Evolutionary conservation across 2,797 vertebrate species (phyloP).

Genomic region (Danio choprae): DNA sequence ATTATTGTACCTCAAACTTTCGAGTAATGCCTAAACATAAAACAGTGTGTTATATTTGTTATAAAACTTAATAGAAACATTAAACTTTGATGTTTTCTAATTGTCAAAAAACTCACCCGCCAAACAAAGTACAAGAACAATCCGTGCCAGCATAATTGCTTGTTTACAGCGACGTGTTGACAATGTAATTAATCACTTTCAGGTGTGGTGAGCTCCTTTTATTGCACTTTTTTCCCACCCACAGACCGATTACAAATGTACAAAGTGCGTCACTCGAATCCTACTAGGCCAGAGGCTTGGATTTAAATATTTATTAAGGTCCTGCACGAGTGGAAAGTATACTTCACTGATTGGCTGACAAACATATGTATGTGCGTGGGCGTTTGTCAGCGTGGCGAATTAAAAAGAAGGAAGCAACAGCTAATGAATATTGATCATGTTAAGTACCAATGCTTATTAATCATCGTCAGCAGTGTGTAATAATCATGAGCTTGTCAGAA

Average conservation of each 20-base stretch:
- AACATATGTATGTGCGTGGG: not conserved
- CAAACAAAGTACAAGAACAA: not conserved
- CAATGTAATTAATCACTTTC: not conserved
- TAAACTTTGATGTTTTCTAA: not conserved
- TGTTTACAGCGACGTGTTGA: not conserved
- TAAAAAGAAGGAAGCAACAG: not conserved
- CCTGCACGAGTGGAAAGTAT: not conserved
- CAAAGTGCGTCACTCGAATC: not conserved
- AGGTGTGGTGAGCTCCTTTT: not conserved
- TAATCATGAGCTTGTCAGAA: not conserved
- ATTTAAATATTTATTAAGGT: not conserved
- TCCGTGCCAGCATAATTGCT: conserved; percentile 7
- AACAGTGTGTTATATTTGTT: not conserved
- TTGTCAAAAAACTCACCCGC: conserved; percentile 22
- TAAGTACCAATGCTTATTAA: too few species aligned
- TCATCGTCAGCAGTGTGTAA: not conserved
- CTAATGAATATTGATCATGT: not conserved
- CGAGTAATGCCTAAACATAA: not conserved
- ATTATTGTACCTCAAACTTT: not conserved
- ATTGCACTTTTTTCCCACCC: conserved; percentile 8
- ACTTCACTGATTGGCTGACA: not conserved
- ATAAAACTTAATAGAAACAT: not conserved
- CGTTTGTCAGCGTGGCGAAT: not conserved
- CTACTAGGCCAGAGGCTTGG: not conserved
- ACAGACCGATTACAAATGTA: not conserved